Evolutionary conservation across 2,797 vertebrate genomes (phyloP).

Genomic region (Bradypodion pumilum): DNA sequence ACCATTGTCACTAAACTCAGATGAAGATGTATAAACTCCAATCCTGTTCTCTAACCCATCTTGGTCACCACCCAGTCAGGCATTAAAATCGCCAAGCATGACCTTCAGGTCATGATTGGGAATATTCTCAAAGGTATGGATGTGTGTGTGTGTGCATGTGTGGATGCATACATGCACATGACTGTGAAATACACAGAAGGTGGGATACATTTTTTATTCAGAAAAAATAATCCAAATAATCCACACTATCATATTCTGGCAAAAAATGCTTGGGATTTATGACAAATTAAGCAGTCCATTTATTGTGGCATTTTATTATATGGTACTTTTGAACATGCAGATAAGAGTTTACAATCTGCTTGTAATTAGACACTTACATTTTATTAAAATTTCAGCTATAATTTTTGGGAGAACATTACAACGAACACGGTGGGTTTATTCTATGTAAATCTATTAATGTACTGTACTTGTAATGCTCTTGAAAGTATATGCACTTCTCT

Average conservation of each 20-base stretch:
- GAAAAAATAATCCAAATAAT: not conserved
- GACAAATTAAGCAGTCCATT: conserved; percentile 6
- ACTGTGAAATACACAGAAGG: not conserved
- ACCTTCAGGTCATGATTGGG: too few relatives aligned
- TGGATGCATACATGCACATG: not conserved
- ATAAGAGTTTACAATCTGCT: conserved; percentile 7
- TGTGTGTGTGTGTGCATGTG: not conserved
- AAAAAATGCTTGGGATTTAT: not conserved
- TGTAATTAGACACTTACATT: conserved; percentile 12
- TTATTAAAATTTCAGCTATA: conserved; percentile 12
- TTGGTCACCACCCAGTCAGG: too few relatives aligned
- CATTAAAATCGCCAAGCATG: too few relatives aligned
- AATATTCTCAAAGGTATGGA: not conserved
- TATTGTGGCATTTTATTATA: not conserved
- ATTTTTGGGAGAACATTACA: not conserved
- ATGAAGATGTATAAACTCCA: too few relatives aligned
- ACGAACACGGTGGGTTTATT: not conserved
- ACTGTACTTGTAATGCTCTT: not conserved
- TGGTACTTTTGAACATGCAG: not conserved
- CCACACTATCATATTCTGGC: not conserved
- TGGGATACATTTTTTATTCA: not conserved
- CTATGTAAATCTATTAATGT: not conserved
- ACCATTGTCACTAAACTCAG: too few relatives aligned
- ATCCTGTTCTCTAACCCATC: too few relatives aligned
- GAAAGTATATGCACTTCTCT: too few relatives aligned